Evolutionary conservation across 2,888 invertebrate genomes (phyloP).

Genomic region (Drosophila nigritarsus): DNA sequence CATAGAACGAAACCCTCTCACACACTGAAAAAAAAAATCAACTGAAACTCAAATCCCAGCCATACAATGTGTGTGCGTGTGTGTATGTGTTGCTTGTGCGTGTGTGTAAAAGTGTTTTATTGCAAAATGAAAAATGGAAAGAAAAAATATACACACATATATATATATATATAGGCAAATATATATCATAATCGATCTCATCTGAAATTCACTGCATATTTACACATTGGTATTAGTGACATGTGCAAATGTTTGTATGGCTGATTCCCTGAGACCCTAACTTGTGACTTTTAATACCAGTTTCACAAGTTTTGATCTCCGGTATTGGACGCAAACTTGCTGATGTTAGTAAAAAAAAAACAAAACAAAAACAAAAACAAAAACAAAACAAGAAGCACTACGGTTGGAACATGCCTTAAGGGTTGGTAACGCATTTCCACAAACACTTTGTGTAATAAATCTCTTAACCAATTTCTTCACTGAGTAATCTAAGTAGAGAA

Average conservation of each 20-base stretch:
- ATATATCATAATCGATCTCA: constrained; percentile 9
- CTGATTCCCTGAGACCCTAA: constrained; percentile 86
- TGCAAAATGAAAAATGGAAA: not conserved
- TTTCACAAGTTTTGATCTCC: constrained; percentile 86
- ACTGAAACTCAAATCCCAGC: constrained; percentile 26
- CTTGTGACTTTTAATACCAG: constrained; percentile 86
- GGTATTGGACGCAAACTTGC: constrained; percentile 86
- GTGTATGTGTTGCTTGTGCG: constrained; percentile 19
- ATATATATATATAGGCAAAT: not conserved
- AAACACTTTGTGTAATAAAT: not conserved
- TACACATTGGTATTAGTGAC: constrained; percentile 71
- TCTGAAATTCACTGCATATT: constrained; percentile 31
- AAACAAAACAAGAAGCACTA: not conserved
- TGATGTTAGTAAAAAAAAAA: constrained; percentile 74
- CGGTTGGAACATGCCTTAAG: not conserved
- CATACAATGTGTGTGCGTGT: constrained; percentile 49
- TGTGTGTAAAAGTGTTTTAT: constrained; percentile 36
- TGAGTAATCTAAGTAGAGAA: not conserved
- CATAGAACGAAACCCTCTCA: constrained; percentile 46
- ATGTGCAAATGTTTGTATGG: constrained; percentile 85
- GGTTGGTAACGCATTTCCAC: not conserved
- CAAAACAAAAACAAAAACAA: too few relatives aligned
- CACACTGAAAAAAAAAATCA: constrained; percentile 3
- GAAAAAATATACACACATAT: not conserved
- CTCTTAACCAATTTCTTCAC: not conserved